Conservation (phyloP, 2,888 invertebrate genomes). For the Hetaerina titia region DNA sequence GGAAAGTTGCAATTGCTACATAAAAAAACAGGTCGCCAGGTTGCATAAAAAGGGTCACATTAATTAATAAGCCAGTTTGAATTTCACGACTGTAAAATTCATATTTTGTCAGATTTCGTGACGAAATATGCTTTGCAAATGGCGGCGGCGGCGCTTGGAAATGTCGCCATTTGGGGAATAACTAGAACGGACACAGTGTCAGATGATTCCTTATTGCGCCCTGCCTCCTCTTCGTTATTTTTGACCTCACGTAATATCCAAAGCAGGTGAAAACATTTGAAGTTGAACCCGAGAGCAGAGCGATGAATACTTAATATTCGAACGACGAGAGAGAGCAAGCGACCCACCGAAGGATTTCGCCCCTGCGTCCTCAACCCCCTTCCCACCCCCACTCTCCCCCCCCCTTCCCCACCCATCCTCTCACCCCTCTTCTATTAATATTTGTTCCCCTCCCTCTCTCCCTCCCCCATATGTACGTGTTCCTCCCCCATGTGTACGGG, state of each 20-base stretch:
- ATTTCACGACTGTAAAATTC: too few species aligned
- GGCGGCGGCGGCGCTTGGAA: neutral
- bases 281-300: neutral
- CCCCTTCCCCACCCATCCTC: neutral
- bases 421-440: neutral
- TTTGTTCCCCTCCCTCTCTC: neutral
- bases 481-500: neutral
- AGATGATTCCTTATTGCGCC: neutral
- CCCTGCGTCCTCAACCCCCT: neutral
- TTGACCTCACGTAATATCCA: neutral
- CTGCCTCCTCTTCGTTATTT: neutral
- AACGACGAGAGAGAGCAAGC: neutral
- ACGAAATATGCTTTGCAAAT: neutral
- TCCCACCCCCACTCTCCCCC: neutral
- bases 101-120: neutral
- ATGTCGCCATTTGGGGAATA: neutral
- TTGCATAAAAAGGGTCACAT: too few species aligned
- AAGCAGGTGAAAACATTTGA: neutral
- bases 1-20: too few species aligned
- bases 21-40: too few species aligned
- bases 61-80: too few species aligned
- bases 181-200: neutral
- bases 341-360: neutral
- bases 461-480: neutral
- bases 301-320: neutral